Base-by-base conservation (phyloP, 2,888 invertebrate species). In the Mystacides longicornis region DNA sequence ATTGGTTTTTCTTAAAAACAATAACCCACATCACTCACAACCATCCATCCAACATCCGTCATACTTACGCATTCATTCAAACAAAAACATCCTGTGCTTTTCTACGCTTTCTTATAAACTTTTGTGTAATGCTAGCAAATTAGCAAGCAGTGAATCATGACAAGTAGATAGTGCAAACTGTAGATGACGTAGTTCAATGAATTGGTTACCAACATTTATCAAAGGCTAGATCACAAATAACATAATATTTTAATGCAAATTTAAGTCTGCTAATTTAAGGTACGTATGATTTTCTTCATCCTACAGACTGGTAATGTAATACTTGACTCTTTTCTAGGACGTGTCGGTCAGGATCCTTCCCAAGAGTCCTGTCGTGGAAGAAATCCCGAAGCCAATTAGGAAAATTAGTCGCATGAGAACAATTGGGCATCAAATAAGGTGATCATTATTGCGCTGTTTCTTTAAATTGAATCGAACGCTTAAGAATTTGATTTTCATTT, bases 401-500 rank as follows among this genome's bases (percentile, higher is more conserved):
- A 87, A 86, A 75, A 75, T 86, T 57, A 85, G 81, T 70, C 81
- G 84, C 63, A 70, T 87, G 64, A 75, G 83, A 64, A 84, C 86
- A 22, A 86, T 87, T 64, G 84, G 87, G 64, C 85, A 87, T 70
- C 87, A 87, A 73, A 87, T 87, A 68, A 82, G 87, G 87, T 86
- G 71, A 46, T 16, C 31, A n/a, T n/a, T n/a, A n/a, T n/a, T n/a
- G n/a, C n/a, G n/a, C n/a, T n/a, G n/a, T n/a, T n/a, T n/a, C n/a
- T n/a, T n/a, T n/a, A n/a, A n/a, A n/a, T n/a, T n/a, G n/a, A n/a
- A n/a, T n/a, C n/a, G n/a, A n/a, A n/a, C n/a, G n/a, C n/a, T n/a
- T n/a, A n/a, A n/a, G n/a, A n/a, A n/a, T n/a, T n/a, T n/a, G n/a
- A n/a, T n/a, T n/a, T n/a, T n/a, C n/a, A n/a, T n/a, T n/a, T n/a